These are phyloP conservation scores for Luscinia luscinia DNA, from an alignment of 2,797 vertebrate species.

Conservation along the genomic window DNA sequence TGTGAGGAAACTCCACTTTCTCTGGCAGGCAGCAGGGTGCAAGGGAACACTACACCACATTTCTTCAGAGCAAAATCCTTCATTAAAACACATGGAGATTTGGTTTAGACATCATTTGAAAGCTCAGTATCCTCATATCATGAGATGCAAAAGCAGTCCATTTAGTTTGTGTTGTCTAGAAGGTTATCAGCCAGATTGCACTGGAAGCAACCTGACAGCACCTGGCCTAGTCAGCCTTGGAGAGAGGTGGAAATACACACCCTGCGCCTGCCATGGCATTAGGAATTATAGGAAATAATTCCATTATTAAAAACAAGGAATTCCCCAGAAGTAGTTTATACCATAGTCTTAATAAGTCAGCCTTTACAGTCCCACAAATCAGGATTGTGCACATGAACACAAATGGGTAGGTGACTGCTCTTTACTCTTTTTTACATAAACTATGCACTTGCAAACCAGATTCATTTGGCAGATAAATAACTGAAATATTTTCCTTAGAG, in stretches of 20 bases:
- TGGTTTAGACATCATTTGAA: not conserved
- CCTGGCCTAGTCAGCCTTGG: not conserved
- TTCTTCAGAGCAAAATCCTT: not conserved
- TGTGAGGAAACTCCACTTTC: not conserved
- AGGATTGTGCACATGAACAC: not conserved
- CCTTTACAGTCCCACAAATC: not conserved
- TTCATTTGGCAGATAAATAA: not conserved
- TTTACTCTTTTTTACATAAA: not conserved
- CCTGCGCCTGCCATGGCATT: not conserved
- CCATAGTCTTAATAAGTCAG: not conserved
- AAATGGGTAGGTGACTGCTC: not conserved
- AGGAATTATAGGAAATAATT: not conserved
- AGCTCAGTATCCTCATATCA: not conserved
- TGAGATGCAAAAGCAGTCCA: not conserved
- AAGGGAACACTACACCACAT: not conserved
- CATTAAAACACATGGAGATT: not conserved
- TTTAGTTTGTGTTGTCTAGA: not conserved
- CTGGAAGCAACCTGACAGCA: not conserved
- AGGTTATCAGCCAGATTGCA: not conserved
- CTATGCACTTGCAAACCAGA: not conserved
- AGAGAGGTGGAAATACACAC: not conserved
- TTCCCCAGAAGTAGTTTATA: not conserved
- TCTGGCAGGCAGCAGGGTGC: not conserved
- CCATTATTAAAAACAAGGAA: not conserved
- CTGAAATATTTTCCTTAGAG: constrained; percentile 71